Evolutionary conservation across 2,888 invertebrate species (phyloP).

Genomic region (Hypena proboscidalis): DNA sequence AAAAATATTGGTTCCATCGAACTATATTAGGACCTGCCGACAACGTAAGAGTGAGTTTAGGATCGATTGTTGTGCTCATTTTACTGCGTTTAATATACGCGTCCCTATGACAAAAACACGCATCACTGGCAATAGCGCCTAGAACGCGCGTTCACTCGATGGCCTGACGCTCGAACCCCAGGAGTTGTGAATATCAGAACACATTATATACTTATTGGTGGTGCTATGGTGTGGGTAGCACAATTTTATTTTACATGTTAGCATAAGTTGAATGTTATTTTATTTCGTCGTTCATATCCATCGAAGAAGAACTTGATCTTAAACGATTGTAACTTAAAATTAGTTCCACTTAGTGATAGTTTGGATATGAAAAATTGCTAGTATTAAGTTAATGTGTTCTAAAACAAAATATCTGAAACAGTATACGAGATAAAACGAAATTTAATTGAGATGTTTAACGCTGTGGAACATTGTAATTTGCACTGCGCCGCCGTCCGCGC

Average conservation of each 20-base stretch:
- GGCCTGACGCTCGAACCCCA: no score
- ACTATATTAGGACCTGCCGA: conserved; percentile 14
- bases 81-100: no score
- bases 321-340: conserved; percentile 36
- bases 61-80: no score
- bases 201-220: conserved; percentile 65
- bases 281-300: conserved; percentile 56
- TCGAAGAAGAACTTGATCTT: conserved; percentile 39
- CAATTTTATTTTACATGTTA: conserved; percentile 59
- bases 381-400: conserved; percentile 81
- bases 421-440: conserved; percentile 78
- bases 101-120: no score
- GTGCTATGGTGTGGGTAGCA: conserved; percentile 74
- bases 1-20: neutral
- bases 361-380: conserved; percentile 60
- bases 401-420: conserved; percentile 83
- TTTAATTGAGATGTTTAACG: conserved; percentile 66
- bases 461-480: conserved; percentile 64
- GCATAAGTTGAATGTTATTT: conserved; percentile 55
- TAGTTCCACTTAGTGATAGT: conserved; percentile 66
- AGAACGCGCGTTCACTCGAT: no score
- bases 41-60: no score
- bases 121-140: no score
- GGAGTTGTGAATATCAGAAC: conserved; percentile 75
- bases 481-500: conserved; percentile 58